phyloP scores from a whole-genome alignment of 1,140 invertebrate genomes.

The Anastrepha obliqua region DNA sequence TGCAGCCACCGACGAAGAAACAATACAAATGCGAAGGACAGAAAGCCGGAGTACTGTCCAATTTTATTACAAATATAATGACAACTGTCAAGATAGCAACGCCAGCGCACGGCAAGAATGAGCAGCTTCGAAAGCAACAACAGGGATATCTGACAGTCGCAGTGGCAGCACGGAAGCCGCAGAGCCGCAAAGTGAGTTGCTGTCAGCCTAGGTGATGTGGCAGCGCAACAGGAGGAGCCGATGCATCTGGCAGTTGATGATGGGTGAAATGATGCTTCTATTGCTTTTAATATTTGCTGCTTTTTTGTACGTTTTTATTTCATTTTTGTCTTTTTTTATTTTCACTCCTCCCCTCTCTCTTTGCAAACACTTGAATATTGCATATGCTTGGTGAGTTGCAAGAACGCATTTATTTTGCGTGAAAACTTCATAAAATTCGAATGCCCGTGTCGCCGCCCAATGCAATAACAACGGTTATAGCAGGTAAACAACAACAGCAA shows the following conservation, averaged over 20 bases:
- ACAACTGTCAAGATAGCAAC: neutral
- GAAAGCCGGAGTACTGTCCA: neutral
- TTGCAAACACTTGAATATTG: neutral
- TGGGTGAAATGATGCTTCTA: neutral
- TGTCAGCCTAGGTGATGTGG: neutral
- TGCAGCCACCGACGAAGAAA: neutral
- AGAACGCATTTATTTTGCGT: slow-evolving; percentile 27
- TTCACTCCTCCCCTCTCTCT: neutral
- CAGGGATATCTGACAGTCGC: neutral
- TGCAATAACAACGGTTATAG: neutral
- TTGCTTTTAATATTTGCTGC: slow-evolving; percentile 16
- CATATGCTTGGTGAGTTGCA: neutral
- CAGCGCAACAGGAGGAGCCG: neutral
- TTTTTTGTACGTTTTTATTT: neutral
- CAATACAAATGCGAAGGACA: neutral
- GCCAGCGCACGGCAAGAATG: neutral
- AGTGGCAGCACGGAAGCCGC: neutral
- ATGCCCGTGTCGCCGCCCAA: slow-evolving; percentile 26
- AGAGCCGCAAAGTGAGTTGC: neutral
- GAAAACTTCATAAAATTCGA: slow-evolving; percentile 50
- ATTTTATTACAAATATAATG: neutral
- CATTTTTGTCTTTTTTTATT: neutral
- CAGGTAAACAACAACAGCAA: neutral
- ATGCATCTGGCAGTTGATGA: slow-evolving; percentile 26
- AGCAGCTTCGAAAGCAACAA: neutral